Evolutionary conservation across 2,888 invertebrate species (phyloP).

Genomic region (Drosophila peninsularis): DNA sequence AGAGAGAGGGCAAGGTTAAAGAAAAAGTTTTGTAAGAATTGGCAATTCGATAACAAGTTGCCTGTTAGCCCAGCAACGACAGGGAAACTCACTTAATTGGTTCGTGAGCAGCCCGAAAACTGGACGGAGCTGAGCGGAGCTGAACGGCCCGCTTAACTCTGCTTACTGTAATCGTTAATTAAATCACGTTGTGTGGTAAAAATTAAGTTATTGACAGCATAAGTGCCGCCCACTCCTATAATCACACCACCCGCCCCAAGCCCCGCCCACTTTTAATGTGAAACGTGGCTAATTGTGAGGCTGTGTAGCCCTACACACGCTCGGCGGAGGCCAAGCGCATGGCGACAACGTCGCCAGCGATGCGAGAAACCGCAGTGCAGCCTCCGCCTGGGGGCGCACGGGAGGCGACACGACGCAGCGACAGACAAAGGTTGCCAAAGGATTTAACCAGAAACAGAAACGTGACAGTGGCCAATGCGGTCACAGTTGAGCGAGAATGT

Average conservation of each 20-base stretch:
- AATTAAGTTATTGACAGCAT: slow-evolving; percentile 77
- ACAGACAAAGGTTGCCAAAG: slow-evolving; percentile 8
- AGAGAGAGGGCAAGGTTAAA: neutral
- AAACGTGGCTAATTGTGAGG: slow-evolving; percentile 68
- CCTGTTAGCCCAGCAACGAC: slow-evolving; percentile 38
- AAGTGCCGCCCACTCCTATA: slow-evolving; percentile 43
- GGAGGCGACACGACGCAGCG: neutral
- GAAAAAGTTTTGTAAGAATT: slow-evolving; percentile 35
- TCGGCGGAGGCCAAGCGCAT: neutral
- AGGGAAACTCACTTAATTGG: slow-evolving; percentile 73
- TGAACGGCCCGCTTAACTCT: slow-evolving; percentile 7
- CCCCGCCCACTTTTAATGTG: slow-evolving; percentile 13
- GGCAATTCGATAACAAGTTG: slow-evolving; percentile 40
- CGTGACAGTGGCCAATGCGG: slow-evolving; percentile 9
- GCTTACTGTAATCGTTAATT: slow-evolving; percentile 70
- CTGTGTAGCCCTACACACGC: neutral
- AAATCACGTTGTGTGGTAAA: slow-evolving; percentile 74
- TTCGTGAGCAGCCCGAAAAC: slow-evolving; percentile 18
- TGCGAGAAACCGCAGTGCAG: slow-evolving; percentile 13
- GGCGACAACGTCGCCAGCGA: slow-evolving; percentile 6
- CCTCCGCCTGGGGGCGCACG: neutral
- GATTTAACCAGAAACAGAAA: slow-evolving; percentile 10
- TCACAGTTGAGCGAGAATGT: neutral
- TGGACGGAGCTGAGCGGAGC: neutral
- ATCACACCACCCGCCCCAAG: neutral